Conservation (phyloP, 2,113 vertebrate genomes). For the Empidonax alnorum region DNA sequence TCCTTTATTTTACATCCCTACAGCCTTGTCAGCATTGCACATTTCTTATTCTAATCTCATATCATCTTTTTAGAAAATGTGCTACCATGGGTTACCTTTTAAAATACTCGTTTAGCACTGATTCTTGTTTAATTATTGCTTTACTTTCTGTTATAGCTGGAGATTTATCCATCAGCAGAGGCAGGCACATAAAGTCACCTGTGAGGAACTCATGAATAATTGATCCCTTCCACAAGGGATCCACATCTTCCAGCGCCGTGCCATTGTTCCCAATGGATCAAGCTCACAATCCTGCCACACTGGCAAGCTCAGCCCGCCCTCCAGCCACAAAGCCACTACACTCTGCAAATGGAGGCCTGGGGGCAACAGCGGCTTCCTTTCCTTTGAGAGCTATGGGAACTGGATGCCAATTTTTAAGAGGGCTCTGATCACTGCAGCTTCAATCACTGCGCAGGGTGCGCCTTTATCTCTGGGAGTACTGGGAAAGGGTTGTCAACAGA, state of each 20-base stretch:
- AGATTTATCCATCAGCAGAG: background rate
- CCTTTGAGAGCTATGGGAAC: background rate
- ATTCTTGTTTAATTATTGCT: background rate
- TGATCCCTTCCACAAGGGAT: background rate
- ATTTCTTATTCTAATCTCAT: background rate
- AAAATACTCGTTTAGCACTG: background rate
- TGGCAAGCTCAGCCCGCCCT: background rate
- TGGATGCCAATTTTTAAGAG: background rate
- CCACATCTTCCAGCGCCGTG: fast-evolving
- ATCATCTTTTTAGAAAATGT: background rate
- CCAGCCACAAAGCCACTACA: fast-evolving
- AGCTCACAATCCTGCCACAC: background rate
- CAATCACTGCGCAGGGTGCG: fast-evolving
- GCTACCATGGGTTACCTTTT: background rate
- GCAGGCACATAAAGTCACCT: background rate
- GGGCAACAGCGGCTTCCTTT: background rate
- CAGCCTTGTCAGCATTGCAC: background rate
- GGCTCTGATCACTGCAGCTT: background rate
- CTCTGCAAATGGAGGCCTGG: background rate
- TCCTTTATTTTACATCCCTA: background rate
- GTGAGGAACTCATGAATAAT: conserved; percentile 19
- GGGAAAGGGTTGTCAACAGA: background rate
- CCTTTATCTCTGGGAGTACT: fast-evolving
- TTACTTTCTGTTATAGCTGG: background rate
- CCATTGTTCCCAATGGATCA: background rate